Evolutionary conservation across 1,140 invertebrate species (phyloP).

Genomic region (Metaphire vulgaris): DNA sequence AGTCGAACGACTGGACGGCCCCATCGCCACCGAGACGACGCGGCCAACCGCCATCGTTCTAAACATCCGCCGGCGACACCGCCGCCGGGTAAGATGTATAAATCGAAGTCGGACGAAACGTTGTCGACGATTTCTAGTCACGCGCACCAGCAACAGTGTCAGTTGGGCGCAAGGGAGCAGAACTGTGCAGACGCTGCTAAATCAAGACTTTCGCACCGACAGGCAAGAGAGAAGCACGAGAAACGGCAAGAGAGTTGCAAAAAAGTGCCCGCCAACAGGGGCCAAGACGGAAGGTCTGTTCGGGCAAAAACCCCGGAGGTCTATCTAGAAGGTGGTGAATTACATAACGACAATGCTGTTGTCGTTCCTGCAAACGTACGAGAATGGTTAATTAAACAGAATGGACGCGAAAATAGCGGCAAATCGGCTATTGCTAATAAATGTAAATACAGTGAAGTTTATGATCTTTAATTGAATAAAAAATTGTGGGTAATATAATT

Average conservation of each 20-base stretch:
- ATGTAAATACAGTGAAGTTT: neutral
- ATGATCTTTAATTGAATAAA: neutral
- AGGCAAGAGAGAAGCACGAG: neutral
- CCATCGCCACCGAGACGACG: conserved; percentile 1
- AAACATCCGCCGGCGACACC: conserved; percentile 27
- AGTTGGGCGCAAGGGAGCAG: conserved; percentile 20
- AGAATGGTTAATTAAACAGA: neutral
- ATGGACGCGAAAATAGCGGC: neutral
- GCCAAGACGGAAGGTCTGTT: neutral
- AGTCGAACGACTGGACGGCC: conserved; percentile 1
- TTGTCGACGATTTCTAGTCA: conserved; percentile 41
- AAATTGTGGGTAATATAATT: too few relatives aligned
- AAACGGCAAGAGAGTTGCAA: neutral
- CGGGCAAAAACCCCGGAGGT: neutral
- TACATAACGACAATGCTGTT: neutral
- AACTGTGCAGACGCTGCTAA: neutral
- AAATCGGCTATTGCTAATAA: neutral
- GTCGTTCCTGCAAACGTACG: neutral
- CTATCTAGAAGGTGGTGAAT: neutral
- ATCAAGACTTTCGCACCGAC: neutral
- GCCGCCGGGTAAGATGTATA: conserved; percentile 34
- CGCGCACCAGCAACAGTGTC: conserved; percentile 39
- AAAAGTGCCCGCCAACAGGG: neutral
- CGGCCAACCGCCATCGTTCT: conserved; percentile 2
- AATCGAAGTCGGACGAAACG: conserved; percentile 49